These are phyloP conservation scores for Salmo trutta DNA, from an alignment of 2,797 vertebrate species.

Conservation along the genomic window DNA sequence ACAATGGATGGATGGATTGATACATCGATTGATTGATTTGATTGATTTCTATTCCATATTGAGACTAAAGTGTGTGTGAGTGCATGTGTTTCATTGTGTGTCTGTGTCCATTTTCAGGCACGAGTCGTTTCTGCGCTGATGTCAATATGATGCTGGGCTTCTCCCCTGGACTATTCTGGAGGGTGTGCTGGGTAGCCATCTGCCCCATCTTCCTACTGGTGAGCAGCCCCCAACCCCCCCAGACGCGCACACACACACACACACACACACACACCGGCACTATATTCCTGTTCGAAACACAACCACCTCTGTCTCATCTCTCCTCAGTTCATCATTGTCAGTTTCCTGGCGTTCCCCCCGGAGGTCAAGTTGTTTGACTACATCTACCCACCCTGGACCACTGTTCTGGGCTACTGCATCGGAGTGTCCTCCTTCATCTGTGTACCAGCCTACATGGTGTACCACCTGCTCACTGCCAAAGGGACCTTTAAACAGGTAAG, in stretches of 20 bases:
- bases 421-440: conserved; percentile 94
- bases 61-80: conserved; percentile 9
- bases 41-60: background rate
- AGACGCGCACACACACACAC: conserved; percentile 5
- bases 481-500: conserved; percentile 84
- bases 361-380: conserved; percentile 90
- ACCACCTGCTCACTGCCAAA: conserved; percentile 83
- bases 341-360: conserved; percentile 89
- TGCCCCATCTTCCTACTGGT: conserved; percentile 96
- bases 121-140: conserved; percentile 90
- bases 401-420: conserved; percentile 91
- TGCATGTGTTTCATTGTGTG: conserved; percentile 15
- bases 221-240: conserved; percentile 60
- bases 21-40: background rate
- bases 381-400: conserved; percentile 89
- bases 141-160: conserved; percentile 94
- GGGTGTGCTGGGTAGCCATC: conserved; percentile 92
- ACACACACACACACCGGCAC: conserved; percentile 1
- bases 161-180: conserved; percentile 92
- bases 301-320: conserved; percentile 1
- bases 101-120: conserved; percentile 74
- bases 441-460: conserved; percentile 90
- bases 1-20: background rate
- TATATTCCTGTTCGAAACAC: conserved; percentile 2
- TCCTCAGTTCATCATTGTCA: conserved; percentile 91